Evolutionary conservation across 2,888 invertebrate species (phyloP).

Genomic region (Tortricodes alternella): DNA sequence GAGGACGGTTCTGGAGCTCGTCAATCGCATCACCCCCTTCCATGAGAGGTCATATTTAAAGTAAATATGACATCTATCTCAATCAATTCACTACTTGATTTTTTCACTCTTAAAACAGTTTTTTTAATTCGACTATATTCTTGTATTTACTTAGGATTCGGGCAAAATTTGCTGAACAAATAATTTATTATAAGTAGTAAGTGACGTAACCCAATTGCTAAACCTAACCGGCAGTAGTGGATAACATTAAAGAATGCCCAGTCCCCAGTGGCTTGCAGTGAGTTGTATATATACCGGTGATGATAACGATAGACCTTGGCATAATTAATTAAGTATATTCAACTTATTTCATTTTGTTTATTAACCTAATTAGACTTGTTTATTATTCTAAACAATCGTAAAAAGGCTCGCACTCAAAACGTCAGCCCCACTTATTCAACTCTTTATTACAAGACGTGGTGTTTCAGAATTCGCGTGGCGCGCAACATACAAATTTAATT

Average conservation of each 20-base stretch:
- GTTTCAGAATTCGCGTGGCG: slow-evolving; percentile 44
- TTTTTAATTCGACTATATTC: slow-evolving; percentile 29
- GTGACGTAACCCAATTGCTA: not conserved
- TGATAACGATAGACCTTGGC: no score
- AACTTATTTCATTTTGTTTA: no score
- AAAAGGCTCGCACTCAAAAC: not conserved
- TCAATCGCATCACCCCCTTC: slow-evolving; percentile 49
- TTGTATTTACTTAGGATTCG: slow-evolving; percentile 31
- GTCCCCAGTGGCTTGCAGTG: no score
- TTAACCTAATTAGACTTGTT: no score
- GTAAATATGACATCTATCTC: slow-evolving; percentile 51
- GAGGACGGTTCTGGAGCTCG: slow-evolving; percentile 45
- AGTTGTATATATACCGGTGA: no score
- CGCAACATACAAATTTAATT: slow-evolving; percentile 65
- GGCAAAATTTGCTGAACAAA: not conserved
- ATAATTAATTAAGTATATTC: no score
- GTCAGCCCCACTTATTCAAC: slow-evolving; percentile 8
- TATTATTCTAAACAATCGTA: not conserved
- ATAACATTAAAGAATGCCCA: no score
- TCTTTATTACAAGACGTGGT: slow-evolving; percentile 33
- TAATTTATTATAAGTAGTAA: not conserved
- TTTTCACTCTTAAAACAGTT: slow-evolving; percentile 40
- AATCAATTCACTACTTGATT: slow-evolving; percentile 58
- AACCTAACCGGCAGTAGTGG: no score
- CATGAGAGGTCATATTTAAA: slow-evolving; percentile 48